Evolutionary conservation across 2,888 invertebrate species (phyloP), one percentile per base, ranked within the genome.

Genomic region (Caenorhabditis sp.): DNA sequence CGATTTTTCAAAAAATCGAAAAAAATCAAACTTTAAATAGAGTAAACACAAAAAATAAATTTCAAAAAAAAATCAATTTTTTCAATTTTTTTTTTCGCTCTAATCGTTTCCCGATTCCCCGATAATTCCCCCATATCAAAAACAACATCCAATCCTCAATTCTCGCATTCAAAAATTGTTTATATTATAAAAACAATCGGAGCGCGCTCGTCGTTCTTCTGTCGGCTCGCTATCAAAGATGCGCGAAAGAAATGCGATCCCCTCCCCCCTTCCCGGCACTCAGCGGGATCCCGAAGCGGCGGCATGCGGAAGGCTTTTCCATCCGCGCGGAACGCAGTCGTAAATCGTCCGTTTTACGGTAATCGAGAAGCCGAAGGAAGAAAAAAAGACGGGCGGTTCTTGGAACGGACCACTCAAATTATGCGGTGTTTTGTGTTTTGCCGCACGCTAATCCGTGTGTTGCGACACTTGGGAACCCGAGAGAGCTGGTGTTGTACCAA

Each of bases 361-460:
- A n/a, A n/a, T n/a, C n/a, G n/a, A n/a, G n/a, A n/a, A n/a, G n/a
- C n/a, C n/a, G n/a, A n/a, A n/a, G n/a, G n/a, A n/a, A n/a, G n/a
- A n/a, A n/a, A n/a, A n/a, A n/a, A n/a, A n/a, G n/a, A n/a, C n/a
- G n/a, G n/a, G n/a, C n/a, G n/a, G n/a, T n/a, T n/a, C n/a, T n/a
- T n/a, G n/a, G n/a, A n/a, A n/a, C 40, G 40, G 40, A 40, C 40
- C 40, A 9, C 40, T 40, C 40, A 13, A 40, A 40, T 40, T 40
- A 40, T 40, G 15, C 40, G 40, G 3, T 58, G 47, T 69, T 51
- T 60, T 50, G 60, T 69, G 35, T 58, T 60, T 58, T 60, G 69
- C 69, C 58, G 69, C 69, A 60, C 60, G 60, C 50, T 69, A 69
- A 69, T 69, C 69, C 69, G 40, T n/a, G n/a, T n/a, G n/a, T n/a